Evolutionary conservation across 2,888 invertebrate genomes (phyloP), one percentile per base, ranked within the genome.

Genomic region (Teinopalpus imperialis): DNA sequence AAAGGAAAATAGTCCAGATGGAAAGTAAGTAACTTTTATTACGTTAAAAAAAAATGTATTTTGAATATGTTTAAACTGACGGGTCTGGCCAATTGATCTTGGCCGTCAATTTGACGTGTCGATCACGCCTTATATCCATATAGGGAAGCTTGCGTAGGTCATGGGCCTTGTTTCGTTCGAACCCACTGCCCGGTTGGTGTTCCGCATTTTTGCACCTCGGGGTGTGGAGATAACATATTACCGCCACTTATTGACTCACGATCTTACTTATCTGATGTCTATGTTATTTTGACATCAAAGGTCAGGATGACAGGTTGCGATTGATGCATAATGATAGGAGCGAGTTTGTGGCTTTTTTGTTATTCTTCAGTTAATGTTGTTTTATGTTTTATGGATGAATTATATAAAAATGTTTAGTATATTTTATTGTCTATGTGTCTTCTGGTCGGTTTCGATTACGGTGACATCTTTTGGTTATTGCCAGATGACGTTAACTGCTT

Each of bases 161-260:
- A 56, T 52, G 56, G 52, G 39, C 45, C 53, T 53, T 58, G 58
- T 61, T 16, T 2, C 16, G 16, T 16, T 4, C 57, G 57, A 55
- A 54, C 42, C 49, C 46, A 62, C 40, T 27, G 40, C 44, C 40
- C 46, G 31, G 23, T 48, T 51, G 51, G 39, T 54, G 58, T 65
- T 63, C 63, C 61, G 61, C 61, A 50, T 60, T 54, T 57, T 47
- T 52, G 46, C 43, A 31, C 36, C 41, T 43, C 43, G 45, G 43
- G 48, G 43, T 52, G 53, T 54, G 54, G 41, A 52, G 50, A 52
- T 44, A 35, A 37, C 8, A 43, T 48, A 49, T 48, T 51, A 35
- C 36, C 21, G 18, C 13, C 13, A 8, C 14, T 10, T 13, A 23
- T 14, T 18, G 16, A 24, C 12, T 34, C 34, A 26, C 23, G 21